Evolutionary conservation across 2,113 vertebrate species (phyloP).

Genomic region (Ramphastos sulfuratus): DNA sequence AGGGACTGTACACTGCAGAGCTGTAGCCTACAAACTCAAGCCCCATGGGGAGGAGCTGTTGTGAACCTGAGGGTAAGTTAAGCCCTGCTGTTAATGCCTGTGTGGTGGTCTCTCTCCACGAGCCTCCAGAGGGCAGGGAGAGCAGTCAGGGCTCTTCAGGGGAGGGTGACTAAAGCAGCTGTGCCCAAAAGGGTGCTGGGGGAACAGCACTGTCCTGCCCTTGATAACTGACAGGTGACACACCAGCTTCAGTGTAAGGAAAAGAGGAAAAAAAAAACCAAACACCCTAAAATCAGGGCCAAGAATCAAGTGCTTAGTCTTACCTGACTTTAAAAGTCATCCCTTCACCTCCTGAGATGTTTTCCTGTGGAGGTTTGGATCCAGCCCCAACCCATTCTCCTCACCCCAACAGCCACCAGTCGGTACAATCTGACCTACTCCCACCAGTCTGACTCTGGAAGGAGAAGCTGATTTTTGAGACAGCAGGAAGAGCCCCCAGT

Average conservation of each 20-base stretch:
- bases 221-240: no score
- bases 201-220: fast-evolving
- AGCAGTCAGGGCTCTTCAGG: not conserved
- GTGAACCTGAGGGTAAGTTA: fast-evolving
- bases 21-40: not conserved
- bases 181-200: not conserved
- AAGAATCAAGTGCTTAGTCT: not conserved
- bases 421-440: not conserved
- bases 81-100: fast-evolving
- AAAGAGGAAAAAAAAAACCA: not conserved
- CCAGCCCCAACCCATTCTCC: fast-evolving
- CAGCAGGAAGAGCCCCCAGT: not conserved
- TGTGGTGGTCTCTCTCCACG: not conserved
- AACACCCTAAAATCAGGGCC: not conserved
- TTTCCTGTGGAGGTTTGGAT: not conserved
- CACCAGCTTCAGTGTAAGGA: no score
- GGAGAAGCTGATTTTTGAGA: not conserved
- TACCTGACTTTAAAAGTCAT: not conserved
- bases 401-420: not conserved
- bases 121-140: not conserved
- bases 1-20: not conserved
- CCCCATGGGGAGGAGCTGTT: not conserved
- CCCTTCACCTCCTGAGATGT: not conserved
- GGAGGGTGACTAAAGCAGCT: fast-evolving
- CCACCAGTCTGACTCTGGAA: not conserved